Evolutionary conservation across 2,888 invertebrate genomes (phyloP), one percentile per base, ranked within the genome.

Genomic region (Phortica magna): DNA sequence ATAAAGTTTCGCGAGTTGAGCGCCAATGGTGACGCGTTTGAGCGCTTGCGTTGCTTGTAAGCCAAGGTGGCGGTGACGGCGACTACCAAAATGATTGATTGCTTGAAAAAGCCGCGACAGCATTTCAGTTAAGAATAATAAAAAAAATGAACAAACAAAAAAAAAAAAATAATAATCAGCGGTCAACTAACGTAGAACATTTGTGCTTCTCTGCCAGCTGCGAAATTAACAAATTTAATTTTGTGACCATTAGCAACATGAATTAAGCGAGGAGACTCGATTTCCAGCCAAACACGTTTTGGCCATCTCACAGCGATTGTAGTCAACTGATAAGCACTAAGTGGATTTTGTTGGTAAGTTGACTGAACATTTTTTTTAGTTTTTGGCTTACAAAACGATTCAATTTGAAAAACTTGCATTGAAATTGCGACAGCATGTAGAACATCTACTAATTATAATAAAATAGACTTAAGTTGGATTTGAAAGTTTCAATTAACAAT

Each of bases 221-320:
- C 17, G 65, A 65, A 41, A 65, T 65, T 68, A 43, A 48, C 76
- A 59, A 73, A 76, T 65, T 79, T 79, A 43, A 43, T 68, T 43
- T 42, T 68, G 14, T 48, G 76, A 22, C 48, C 76, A 79, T 76
- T 78, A 76, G 7, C 19, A 70, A 42, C 17, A 53, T 75, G 71
- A 75, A 78, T 57, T 68, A 12, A 9, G 48, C 75, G 72, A 17
- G 7, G 73, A 79, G 71, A 76, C 76, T 76, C 65, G 74, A 59
- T 61, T 71, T 72, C 79, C 79, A 79, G 79, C 65, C 74, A 79
- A 79, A 79, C 79, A 73, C 71, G 79, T 79, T 79, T 74, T n/a
- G 64, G 22, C 48, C 19, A 57, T 61, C 48, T 74, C 65, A 74
- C 73, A 71, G 67, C 77, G 68, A 57, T 61, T 61, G 61, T 19